These are phyloP conservation scores for Aethes cnicana DNA, from an alignment of 2,888 invertebrate species.

Conservation along the genomic window DNA sequence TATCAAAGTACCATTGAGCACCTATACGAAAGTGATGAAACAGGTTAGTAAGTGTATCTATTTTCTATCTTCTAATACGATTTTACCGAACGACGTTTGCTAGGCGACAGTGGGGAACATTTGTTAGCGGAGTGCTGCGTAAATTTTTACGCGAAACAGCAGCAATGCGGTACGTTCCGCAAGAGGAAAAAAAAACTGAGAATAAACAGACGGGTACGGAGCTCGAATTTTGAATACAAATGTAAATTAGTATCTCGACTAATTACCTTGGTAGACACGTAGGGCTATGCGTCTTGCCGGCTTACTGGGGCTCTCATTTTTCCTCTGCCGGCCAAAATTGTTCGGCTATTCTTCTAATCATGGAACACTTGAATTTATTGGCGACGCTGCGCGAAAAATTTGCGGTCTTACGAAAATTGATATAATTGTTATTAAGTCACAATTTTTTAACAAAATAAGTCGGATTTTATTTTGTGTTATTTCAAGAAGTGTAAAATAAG, in stretches of 20 bases:
- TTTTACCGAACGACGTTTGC: slow-evolving; percentile 61
- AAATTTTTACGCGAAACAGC: slow-evolving; percentile 80
- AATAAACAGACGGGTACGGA: slow-evolving; percentile 80
- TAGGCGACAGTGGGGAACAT: slow-evolving; percentile 56
- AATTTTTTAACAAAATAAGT: too few relatives aligned
- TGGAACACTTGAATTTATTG: slow-evolving; percentile 41
- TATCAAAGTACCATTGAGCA: too few relatives aligned
- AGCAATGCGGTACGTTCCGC: slow-evolving; percentile 78
- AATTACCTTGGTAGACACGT: slow-evolving; percentile 80
- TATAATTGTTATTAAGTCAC: too few relatives aligned
- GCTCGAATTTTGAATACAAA: slow-evolving; percentile 84
- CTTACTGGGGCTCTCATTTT: slow-evolving; percentile 74
- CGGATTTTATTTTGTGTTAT: too few relatives aligned
- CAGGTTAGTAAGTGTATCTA: too few relatives aligned
- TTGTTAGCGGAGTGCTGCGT: slow-evolving; percentile 70
- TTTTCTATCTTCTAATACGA: too few relatives aligned
- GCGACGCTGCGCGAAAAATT: too few relatives aligned
- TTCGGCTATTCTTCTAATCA: slow-evolving; percentile 70
- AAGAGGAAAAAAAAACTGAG: slow-evolving; percentile 75
- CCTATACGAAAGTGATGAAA: too few relatives aligned
- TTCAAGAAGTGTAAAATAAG: too few relatives aligned
- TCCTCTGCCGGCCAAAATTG: slow-evolving; percentile 63
- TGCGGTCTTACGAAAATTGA: too few relatives aligned
- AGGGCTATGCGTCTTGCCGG: slow-evolving; percentile 79
- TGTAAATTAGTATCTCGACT: slow-evolving; percentile 83